Base-by-base conservation (phyloP, 2,888 invertebrate genomes). In the Chloromyia formosa region DNA sequence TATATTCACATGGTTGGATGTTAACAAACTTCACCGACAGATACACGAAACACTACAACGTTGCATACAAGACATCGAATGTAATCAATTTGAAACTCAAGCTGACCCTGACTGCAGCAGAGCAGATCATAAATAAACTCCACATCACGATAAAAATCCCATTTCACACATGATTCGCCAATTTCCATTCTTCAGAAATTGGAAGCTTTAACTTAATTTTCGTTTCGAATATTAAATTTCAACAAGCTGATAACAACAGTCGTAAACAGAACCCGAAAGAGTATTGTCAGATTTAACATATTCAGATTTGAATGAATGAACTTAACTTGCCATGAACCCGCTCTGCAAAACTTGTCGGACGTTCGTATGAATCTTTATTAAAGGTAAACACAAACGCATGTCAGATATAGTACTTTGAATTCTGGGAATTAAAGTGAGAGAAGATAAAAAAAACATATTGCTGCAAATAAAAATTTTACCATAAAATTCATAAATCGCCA, bases 401-500 rank as follows among this genome's bases (percentile, higher is more conserved):
- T 45, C 18, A 9, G 40, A 22, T 1, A 22, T 23, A n/a, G n/a
- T 20, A 49, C 22, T 42, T 16, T 10, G 45, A 49, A 40, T 71
- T 49, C 14, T 12, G 2, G 1, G 14, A 58, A 56, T 5, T 35
- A 58, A 56, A 14, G 9, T 35, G 18, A 12, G 49, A 58, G 42
- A n/a, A n/a, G n/a, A n/a, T n/a, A n/a, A n/a, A n/a, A n/a, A 56
- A 56, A 45, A 53, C 27, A 35, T 35, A 7, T 35, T 27, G 58
- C 58, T n/a, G 42, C 56, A 18, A 71, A 56, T 71, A 58, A 71
- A 71, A 71, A 56, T 42, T n/a, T 58, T n/a, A 22, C 71, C 49
- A 71, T 71, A 71, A 71, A 71, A 71, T 71, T 71, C 58, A 71
- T 71, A 71, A 71, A 56, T 69, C 54, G 53, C 53, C 16, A 16